Conservation (phyloP, 1,140 invertebrate species). For the Nasonia longicornis region DNA sequence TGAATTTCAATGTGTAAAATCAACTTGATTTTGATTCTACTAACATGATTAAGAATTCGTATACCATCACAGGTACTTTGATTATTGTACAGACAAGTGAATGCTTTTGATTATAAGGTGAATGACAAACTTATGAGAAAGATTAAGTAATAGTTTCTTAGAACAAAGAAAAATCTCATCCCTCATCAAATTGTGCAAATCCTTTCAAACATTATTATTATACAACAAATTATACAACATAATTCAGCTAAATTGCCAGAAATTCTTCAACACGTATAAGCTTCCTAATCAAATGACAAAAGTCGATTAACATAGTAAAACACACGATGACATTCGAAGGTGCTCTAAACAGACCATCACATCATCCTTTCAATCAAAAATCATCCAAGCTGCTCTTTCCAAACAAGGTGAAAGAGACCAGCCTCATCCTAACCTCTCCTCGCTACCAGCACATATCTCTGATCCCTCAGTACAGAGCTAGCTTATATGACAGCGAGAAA, state of each 20-base stretch:
- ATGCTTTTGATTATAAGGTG: too few species aligned
- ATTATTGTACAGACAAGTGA: too few species aligned
- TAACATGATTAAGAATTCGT: too few species aligned
- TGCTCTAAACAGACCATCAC: background rate
- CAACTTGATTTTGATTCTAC: too few species aligned
- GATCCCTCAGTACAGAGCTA: too few species aligned
- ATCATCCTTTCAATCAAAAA: background rate
- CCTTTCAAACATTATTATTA: background rate
- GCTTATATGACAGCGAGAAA: background rate
- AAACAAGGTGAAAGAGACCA: background rate
- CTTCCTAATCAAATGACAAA: background rate
- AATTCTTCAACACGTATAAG: background rate
- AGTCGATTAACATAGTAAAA: background rate
- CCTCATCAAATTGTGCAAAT: too few species aligned
- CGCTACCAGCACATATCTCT: background rate
- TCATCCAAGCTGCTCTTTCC: background rate
- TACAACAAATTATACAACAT: slow-evolving; percentile 4
- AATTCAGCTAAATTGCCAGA: background rate
- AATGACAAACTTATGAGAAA: too few species aligned
- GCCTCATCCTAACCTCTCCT: background rate
- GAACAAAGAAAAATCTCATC: background rate
- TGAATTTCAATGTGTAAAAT: too few species aligned
- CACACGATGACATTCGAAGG: background rate
- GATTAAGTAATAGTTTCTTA: background rate
- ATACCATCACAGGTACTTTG: too few species aligned